Evolutionary conservation across 1,140 invertebrate genomes (phyloP), one percentile per base, ranked within the genome.

Genomic region (Coelopa frigida): DNA sequence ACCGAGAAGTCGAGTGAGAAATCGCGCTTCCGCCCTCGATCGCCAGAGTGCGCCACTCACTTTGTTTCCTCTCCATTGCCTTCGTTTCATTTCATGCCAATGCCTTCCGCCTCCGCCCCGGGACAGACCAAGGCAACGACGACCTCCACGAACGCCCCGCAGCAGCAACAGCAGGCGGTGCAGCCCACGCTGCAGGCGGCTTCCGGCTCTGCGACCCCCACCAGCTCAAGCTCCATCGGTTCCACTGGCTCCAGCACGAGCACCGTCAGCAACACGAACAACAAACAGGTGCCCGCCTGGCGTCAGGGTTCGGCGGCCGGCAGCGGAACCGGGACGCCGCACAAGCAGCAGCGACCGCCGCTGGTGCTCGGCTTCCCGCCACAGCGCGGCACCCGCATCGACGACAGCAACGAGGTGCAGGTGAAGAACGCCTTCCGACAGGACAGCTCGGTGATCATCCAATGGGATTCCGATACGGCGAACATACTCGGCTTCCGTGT

Each of bases 401-500:
- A 76, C 45, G 80, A 84, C 50, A 69, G 74, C 7, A 82, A 82
- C 48, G 86, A 91, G 63, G 87, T 91, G 2, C 76, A 89, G 36
- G 83, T 93, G 5, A 87, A 87, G 58, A 85, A 87, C 48, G 89
- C 88, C 0, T 83, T 87, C 54, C 72, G 89, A 49, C 84, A 89
- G 68, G 87, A 90, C 44, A 91, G 85, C 59, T 84, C 88, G 0
- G 85, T 94, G 1, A 85, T 90, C 33, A 89, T 94, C 42, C 85
- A 90, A 57, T 94, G 91, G 91, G 87, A 89, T 57, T 89, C 86
- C 3, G 84, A 89, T 54, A 82, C 83, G 1, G 75, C 81, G 0
- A 90, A 90, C 56, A 88, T 90, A 52, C 71, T 90, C 0, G 90
- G 89, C 11, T 93, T 93, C 58, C 75, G 89, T 40, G 88, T 94